Evolutionary conservation across 2,888 invertebrate species (phyloP), one percentile per base, ranked within the genome.

Genomic region (Eupeodes latifasciatus): DNA sequence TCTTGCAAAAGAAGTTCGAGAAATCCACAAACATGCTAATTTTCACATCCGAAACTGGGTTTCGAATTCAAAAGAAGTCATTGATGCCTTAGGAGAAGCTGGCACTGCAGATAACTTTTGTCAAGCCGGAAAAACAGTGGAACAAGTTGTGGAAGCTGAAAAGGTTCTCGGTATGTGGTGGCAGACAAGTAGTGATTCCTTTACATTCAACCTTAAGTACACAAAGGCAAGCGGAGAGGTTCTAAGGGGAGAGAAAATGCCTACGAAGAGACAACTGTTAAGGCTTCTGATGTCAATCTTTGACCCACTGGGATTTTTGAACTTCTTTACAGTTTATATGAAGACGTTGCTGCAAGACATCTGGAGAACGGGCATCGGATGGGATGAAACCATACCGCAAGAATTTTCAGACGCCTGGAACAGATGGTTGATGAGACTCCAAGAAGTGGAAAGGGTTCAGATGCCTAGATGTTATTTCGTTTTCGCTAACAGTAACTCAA

Each of bases 41-140:
- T 90, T 90, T 72, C 76, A 87, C 16, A 89, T 89, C 14, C 62
- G 11, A 87, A 90, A 90, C 40, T 90, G 89, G 83, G 5, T 85
- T 27, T 88, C 89, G 2, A 90, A 90, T 27, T 85, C 86, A n/a
- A 5, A 6, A 10, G 55, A 74, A 14, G 84, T 86, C n/a, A 71
- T 62, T 12, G 49, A 53, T 0, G 85, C 77, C 10, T 67, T 81
- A 14, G 89, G 84, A 2, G 88, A 85, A 53, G 47, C 19, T 51
- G 79, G 78, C 14, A 19, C 40, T 11, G 27, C 19, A 49, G 34
- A 81, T 49, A 47, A 44, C 0, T 81, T 82, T 64, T 85, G 81
- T 34, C 36, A 64, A 36, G 72, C 83, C 5, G 81, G 83, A 36
- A 66, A 34, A 34, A 77, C 40, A 11, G 62, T 85, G n/a, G 89